Evolutionary conservation across 2,888 invertebrate genomes (phyloP).

Genomic region (Melitaea athalia): DNA sequence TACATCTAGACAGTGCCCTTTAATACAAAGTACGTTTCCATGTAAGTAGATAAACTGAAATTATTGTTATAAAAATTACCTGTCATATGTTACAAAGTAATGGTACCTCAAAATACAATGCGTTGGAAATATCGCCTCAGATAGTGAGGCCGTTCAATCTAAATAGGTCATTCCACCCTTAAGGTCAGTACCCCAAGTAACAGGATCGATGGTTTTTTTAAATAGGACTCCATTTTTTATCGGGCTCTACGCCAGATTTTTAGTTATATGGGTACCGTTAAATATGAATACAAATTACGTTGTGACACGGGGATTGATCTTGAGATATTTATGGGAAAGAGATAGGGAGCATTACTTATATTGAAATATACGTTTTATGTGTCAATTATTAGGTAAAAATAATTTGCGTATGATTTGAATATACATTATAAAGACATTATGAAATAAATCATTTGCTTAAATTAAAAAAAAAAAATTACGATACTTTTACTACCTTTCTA

Average conservation of each 20-base stretch:
- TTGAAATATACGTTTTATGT: neutral
- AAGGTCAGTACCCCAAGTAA: conserved; percentile 75
- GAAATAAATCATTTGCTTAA: no score
- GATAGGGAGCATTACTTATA: neutral
- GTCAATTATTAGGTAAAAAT: neutral
- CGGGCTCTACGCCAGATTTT: conserved; percentile 70
- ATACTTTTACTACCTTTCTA: no score
- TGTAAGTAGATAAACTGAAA: conserved; percentile 12
- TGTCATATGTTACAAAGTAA: conserved; percentile 20
- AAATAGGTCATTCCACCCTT: conserved; percentile 79
- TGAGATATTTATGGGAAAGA: conserved; percentile 42
- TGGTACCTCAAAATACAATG: conserved; percentile 30
- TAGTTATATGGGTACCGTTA: conserved; percentile 76
- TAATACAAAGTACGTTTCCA: conserved; percentile 7
- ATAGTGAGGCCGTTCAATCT: conserved; percentile 74
- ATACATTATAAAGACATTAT: no score
- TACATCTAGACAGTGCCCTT: conserved; percentile 10
- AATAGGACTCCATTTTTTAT: conserved; percentile 75
- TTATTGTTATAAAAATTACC: conserved; percentile 21
- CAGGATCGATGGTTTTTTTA: conserved; percentile 75
- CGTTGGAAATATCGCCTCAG: conserved; percentile 37
- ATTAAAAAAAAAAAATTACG: no score
- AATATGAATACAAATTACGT: conserved; percentile 49
- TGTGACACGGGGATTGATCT: conserved; percentile 47
- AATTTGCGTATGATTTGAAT: no score